Percentiles rank a stretch among this genome's conserved stretches.
These are phyloP conservation scores for Lagenorhynchus albirostris DNA, from an alignment of 2,113 vertebrate species.

Conservation along the genomic window DNA sequence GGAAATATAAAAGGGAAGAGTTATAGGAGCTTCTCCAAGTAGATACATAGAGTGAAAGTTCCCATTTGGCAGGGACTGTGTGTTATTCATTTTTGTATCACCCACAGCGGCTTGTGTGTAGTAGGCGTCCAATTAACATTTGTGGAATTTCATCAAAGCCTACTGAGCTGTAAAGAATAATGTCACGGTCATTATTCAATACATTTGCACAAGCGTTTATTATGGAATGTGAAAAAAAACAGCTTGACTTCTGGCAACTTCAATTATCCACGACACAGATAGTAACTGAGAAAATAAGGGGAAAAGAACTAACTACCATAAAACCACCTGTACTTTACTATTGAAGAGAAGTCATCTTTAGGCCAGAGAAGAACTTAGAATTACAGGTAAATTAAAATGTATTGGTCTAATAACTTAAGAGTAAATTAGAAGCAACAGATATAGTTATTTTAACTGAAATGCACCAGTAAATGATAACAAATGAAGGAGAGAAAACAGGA, in stretches of 20 bases:
- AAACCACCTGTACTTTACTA: neutral
- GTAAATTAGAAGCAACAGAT: neutral
- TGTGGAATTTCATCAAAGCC: slow-evolving; percentile 47
- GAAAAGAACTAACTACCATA: neutral
- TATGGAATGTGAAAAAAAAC: neutral
- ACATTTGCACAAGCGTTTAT: slow-evolving; percentile 1
- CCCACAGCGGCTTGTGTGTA: neutral
- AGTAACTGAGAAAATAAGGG: neutral
- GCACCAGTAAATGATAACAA: neutral
- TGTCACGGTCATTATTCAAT: slow-evolving; percentile 36
- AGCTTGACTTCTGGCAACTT: slow-evolving; percentile 36
- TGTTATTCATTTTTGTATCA: slow-evolving; percentile 26
- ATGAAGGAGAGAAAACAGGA: neutral
- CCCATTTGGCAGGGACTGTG: neutral
- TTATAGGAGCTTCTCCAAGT: neutral
- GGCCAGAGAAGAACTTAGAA: neutral
- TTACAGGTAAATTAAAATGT: neutral
- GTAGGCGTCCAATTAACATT: slow-evolving; percentile 48
- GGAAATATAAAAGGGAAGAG: neutral
- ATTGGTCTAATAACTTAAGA: neutral
- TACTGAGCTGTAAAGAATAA: slow-evolving; percentile 47
- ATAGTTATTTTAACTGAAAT: neutral
- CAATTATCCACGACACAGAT: neutral
- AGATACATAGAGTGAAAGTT: neutral
- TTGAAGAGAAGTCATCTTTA: neutral